phyloP scores from a whole-genome alignment of 2,797 vertebrate genomes.

The Phalloptychus januarius region DNA sequence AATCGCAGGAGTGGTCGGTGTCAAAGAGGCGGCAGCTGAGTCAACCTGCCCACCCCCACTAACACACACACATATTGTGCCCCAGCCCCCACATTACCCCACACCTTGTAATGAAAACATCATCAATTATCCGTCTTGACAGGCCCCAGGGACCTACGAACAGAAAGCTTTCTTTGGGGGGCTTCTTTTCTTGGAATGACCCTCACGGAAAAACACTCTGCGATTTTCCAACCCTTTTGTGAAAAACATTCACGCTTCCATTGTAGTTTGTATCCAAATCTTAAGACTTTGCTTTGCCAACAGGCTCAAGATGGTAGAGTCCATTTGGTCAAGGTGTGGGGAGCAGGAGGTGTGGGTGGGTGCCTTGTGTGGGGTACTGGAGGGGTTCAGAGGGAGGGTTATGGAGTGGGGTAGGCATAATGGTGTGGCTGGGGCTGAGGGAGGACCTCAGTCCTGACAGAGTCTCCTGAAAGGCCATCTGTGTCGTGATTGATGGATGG shows the following conservation, averaged over 20 bases:
- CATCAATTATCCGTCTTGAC: conserved; percentile 91
- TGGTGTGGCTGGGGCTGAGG: conserved; percentile 69
- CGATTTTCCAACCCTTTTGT: conserved; percentile 31
- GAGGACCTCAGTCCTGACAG: conserved; percentile 74
- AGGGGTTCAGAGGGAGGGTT: conserved; percentile 22
- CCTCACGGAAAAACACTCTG: conserved; percentile 56
- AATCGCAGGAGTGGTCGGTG: conserved; percentile 79
- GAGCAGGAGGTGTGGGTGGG: conserved; percentile 42
- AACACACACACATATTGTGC: conserved; percentile 64
- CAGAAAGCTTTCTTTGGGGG: conserved; percentile 84
- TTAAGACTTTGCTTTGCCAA: conserved; percentile 68
- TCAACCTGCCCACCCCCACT: conserved; percentile 80
- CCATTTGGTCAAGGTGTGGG: conserved; percentile 52
- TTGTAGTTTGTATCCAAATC: conserved; percentile 71
- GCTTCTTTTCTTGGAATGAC: conserved; percentile 83
- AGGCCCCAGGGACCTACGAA: conserved; percentile 83
- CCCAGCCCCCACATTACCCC: conserved; percentile 82
- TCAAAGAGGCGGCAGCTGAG: conserved; percentile 86
- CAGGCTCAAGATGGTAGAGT: conserved; percentile 50
- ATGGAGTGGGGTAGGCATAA: conserved; percentile 29
- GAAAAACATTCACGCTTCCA: not conserved
- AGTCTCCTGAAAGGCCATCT: conserved; percentile 80
- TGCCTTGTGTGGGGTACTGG: conserved; percentile 31
- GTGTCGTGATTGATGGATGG: conserved; percentile 80
- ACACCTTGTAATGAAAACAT: conserved; percentile 94